phyloP scores from a whole-genome alignment of 2,888 invertebrate genomes.

The Drosophila multiciliata region DNA sequence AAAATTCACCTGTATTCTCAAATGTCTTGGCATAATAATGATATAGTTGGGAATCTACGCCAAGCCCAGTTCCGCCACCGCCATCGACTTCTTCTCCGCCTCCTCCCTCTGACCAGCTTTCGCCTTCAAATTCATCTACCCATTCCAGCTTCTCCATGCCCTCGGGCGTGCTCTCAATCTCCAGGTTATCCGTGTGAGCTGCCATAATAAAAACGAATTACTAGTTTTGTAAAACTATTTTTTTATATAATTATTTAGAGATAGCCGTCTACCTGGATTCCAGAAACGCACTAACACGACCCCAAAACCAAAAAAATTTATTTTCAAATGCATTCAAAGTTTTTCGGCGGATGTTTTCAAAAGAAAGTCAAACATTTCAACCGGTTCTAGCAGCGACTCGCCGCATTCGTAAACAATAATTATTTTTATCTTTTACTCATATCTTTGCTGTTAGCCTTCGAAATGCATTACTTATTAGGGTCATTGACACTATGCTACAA shows the following conservation, averaged over 20 bases:
- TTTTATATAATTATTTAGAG: neutral
- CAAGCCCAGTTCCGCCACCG: conserved; percentile 1
- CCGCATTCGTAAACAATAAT: neutral
- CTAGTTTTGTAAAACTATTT: neutral
- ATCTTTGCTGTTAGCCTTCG: neutral
- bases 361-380: neutral
- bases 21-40: conserved; percentile 91
- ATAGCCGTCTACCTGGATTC: neutral
- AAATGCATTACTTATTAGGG: conserved; percentile 16
- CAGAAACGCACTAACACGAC: conserved; percentile 3
- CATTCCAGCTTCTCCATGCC: conserved; percentile 90
- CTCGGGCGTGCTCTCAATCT: conserved; percentile 86
- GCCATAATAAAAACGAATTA: too few relatives aligned
- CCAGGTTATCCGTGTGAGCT: conserved; percentile 67
- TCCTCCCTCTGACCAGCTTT: conserved; percentile 40
- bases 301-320: neutral
- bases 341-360: neutral
- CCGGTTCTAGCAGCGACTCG: neutral
- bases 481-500: conserved; percentile 21
- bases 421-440: neutral
- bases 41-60: conserved; percentile 85
- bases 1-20: conserved; percentile 87
- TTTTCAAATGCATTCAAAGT: neutral
- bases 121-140: conserved; percentile 89
- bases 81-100: neutral